Evolutionary conservation across 2,113 vertebrate species (phyloP).

Genomic region (Ciconia stormi): DNA sequence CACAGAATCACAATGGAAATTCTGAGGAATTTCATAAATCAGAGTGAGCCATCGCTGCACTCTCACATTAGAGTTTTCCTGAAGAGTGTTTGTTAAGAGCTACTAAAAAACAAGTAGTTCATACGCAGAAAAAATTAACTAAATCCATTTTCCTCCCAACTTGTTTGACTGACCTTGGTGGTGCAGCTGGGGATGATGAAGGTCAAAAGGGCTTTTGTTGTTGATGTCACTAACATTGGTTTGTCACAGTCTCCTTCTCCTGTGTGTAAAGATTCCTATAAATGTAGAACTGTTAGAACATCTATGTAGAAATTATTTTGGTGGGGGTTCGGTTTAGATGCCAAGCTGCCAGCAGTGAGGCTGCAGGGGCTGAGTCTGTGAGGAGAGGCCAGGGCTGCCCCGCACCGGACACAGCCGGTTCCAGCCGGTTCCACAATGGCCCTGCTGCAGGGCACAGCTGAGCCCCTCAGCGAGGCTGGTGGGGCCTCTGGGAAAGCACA

Average conservation of each 20-base stretch:
- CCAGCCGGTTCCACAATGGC: not conserved
- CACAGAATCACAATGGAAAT: not conserved
- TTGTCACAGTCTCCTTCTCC: not conserved
- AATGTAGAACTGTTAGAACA: not conserved
- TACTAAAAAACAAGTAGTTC: not conserved
- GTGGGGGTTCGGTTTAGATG: rapidly evolving
- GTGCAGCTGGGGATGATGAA: rapidly evolving
- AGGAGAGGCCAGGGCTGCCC: not conserved
- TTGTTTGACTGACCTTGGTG: not conserved
- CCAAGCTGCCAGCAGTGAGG: rapidly evolving
- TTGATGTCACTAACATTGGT: not conserved
- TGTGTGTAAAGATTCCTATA: not conserved
- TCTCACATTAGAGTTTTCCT: not conserved
- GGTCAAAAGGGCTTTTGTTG: not conserved
- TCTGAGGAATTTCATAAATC: not conserved
- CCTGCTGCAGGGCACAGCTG: rapidly evolving
- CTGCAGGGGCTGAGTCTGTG: not conserved
- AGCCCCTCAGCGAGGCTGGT: no score
- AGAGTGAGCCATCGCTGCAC: not conserved
- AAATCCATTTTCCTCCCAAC: not conserved
- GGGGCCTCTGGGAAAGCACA: not conserved
- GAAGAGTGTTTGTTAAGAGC: not conserved
- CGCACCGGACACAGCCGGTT: rapidly evolving
- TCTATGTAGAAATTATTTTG: rapidly evolving
- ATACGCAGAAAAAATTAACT: not conserved